phyloP scores from a whole-genome alignment of 1,140 invertebrate species.

The Tachypleus tridentatus region DNA sequence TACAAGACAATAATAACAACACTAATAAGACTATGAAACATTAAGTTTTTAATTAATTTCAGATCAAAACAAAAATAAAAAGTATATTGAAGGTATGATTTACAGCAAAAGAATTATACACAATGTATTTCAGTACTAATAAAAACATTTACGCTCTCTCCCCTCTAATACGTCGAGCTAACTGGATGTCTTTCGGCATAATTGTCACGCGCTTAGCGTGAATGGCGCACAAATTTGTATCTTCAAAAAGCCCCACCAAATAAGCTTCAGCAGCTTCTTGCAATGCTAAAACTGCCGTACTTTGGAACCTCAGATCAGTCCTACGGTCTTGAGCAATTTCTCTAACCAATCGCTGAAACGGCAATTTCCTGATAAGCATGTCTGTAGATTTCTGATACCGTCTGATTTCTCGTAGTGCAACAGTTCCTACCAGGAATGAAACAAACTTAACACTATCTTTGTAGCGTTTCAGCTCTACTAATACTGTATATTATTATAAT shows the following conservation, averaged over 20 bases:
- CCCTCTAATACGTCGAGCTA: constrained; percentile 36
- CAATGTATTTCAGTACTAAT: too few species aligned
- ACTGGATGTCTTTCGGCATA: constrained; percentile 29
- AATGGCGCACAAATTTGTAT: constrained; percentile 31
- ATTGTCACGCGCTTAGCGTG: constrained; percentile 33
- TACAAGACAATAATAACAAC: too few species aligned
- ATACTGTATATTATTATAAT: too few species aligned
- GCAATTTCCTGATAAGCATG: constrained; percentile 42
- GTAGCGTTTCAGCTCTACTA: too few species aligned
- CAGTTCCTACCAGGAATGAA: constrained; percentile 26
- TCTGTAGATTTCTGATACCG: constrained; percentile 53
- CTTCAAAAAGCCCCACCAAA: constrained; percentile 32
- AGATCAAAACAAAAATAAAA: too few species aligned
- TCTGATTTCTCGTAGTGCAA: constrained; percentile 42
- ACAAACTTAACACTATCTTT: too few species aligned
- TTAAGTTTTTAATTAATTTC: too few species aligned
- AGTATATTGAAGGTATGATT: too few species aligned
- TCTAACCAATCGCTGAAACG: constrained; percentile 34
- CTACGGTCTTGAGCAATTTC: constrained; percentile 65
- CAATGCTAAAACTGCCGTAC: constrained; percentile 22
- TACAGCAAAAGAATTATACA: too few species aligned
- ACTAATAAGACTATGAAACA: too few species aligned
- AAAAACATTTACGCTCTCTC: too few species aligned
- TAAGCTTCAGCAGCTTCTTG: constrained; percentile 33
- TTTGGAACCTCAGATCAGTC: neutral